phyloP scores from a whole-genome alignment of 2,797 vertebrate species.

The Clarias laeviceps region DNA sequence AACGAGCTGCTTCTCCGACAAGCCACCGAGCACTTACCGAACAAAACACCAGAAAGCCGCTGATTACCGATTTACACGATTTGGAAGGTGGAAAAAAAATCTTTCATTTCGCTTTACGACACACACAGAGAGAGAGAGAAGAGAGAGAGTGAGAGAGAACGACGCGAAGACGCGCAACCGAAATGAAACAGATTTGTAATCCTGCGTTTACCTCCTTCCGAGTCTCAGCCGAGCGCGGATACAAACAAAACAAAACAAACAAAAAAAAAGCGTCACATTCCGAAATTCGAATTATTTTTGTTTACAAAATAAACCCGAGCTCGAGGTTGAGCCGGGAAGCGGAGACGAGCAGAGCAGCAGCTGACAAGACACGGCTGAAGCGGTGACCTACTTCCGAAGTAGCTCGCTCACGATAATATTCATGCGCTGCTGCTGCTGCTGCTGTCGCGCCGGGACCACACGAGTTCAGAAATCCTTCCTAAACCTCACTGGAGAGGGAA shows the following conservation, averaged over 20 bases:
- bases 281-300: conserved; percentile 15
- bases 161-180: conserved; percentile 36
- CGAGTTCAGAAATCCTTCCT: conserved; percentile 18
- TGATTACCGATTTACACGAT: neutral
- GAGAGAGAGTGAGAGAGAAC: neutral
- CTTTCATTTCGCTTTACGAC: neutral
- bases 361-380: conserved; percentile 73
- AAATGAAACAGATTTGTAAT: conserved; percentile 50
- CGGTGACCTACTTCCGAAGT: conserved; percentile 86
- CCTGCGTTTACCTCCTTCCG: conserved; percentile 56
- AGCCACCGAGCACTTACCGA: neutral
- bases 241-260: neutral
- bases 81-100: neutral
- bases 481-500: neutral
- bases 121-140: too few species aligned
- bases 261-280: conserved; percentile 31
- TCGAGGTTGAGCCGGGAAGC: conserved; percentile 60
- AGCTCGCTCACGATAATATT: conserved; percentile 78
- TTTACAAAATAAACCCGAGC: conserved; percentile 24
- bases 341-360: conserved; percentile 56
- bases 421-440: conserved; percentile 67
- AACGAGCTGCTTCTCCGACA: conserved; percentile 31
- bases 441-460: conserved; percentile 72
- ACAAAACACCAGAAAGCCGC: conserved; percentile 22
- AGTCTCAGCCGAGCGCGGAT: conserved; percentile 19